Conservation (phyloP, 2,113 vertebrate genomes). For the Tautogolabrus adspersus region DNA sequence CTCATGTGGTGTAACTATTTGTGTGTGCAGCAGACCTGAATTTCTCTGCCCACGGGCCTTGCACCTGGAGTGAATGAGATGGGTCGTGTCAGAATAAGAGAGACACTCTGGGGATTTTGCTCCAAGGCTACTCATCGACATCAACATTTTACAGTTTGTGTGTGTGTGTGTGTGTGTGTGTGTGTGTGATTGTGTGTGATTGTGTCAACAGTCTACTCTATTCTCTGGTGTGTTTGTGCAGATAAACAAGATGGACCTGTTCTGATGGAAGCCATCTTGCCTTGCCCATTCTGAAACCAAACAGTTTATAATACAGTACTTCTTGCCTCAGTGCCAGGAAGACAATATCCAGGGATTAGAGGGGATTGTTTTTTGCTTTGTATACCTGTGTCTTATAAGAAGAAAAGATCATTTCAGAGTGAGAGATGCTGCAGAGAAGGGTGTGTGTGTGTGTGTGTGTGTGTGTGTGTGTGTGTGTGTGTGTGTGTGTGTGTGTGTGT, state of each 20-base stretch:
- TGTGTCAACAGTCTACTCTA: not conserved
- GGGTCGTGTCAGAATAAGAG: conserved; percentile 34
- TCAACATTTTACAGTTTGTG: conserved; percentile 5
- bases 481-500: conserved; percentile 4
- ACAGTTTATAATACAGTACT: conserved; percentile 12
- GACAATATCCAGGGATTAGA: conserved; percentile 32
- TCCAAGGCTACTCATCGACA: conserved; percentile 36
- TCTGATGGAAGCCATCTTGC: conserved; percentile 57
- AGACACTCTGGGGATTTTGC: conserved; percentile 36
- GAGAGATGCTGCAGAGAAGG: conserved; percentile 8
- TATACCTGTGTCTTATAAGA: conserved; percentile 20
- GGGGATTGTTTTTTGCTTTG: conserved; percentile 31
- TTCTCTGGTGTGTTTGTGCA: conserved; percentile 39
- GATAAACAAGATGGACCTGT: conserved; percentile 72
- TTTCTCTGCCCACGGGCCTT: conserved; percentile 23
- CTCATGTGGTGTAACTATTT: conserved; percentile 29
- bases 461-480: not conserved
- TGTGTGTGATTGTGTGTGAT: conserved; percentile 15
- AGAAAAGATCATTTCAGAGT: conserved; percentile 20
- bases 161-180: conserved; percentile 26
- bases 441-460: conserved; percentile 4
- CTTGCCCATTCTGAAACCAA: conserved; percentile 44
- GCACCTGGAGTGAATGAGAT: conserved; percentile 37
- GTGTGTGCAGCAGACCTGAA: conserved; percentile 11
- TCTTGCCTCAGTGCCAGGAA: conserved; percentile 24